These are phyloP conservation scores for Heliconius hermathena DNA, from an alignment of 1,140 invertebrate species.

Conservation along the genomic window DNA sequence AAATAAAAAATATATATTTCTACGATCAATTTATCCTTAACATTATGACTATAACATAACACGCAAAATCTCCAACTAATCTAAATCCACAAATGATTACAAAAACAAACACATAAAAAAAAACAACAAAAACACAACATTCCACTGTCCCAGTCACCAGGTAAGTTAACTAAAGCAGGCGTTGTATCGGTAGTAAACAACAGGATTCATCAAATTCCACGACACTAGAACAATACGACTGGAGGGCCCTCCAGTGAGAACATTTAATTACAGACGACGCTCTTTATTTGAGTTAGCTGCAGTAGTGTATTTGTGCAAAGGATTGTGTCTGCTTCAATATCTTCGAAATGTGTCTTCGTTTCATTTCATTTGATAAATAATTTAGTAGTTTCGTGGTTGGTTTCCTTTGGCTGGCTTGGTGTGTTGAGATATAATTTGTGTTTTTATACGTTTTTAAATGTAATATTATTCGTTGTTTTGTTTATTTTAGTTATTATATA, in stretches of 20 bases:
- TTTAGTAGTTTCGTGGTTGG: neutral
- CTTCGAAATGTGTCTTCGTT: neutral
- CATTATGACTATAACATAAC: too few species aligned
- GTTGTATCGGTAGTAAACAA: constrained; percentile 10
- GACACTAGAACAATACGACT: constrained; percentile 2
- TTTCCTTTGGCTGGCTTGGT: neutral
- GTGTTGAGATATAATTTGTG: neutral
- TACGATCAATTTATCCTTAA: too few species aligned
- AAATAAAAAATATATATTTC: too few species aligned
- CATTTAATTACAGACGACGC: constrained; percentile 23
- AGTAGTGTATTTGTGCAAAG: constrained; percentile 16
- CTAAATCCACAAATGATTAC: neutral
- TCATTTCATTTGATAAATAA: constrained; percentile 9
- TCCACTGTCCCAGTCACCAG: neutral
- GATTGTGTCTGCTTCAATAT: neutral
- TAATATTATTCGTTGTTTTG: too few species aligned
- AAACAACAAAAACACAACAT: neutral
- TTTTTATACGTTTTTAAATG: neutral
- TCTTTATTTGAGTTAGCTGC: constrained; percentile 21
- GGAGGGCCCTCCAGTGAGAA: constrained; percentile 11
- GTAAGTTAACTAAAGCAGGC: constrained; percentile 8
- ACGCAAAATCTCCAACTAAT: too few species aligned
- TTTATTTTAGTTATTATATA: too few species aligned
- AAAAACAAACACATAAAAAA: neutral
- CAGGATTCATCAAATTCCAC: constrained; percentile 21